These are phyloP conservation scores for Bambusicola thoracicus DNA, from an alignment of 2,113 vertebrate species.

Conservation along the genomic window DNA sequence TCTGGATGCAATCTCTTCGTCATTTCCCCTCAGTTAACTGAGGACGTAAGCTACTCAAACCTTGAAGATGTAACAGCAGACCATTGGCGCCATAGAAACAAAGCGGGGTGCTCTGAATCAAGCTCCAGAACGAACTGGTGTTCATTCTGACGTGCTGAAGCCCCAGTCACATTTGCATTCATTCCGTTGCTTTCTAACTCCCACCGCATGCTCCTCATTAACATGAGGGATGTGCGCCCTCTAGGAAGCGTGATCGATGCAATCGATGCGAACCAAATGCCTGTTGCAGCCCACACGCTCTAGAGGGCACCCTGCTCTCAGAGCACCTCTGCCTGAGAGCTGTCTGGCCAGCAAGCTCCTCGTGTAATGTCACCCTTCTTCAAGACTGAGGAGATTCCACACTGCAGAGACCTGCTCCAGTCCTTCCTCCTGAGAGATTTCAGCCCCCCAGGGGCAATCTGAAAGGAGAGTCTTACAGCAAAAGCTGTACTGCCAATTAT, in stretches of 20 bases:
- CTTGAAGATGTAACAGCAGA: background rate
- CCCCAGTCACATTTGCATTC: fast-evolving
- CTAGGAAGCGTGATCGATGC: background rate
- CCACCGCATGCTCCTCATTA: fast-evolving
- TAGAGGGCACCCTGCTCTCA: conserved; percentile 59
- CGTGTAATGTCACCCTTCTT: fast-evolving
- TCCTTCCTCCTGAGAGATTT: background rate
- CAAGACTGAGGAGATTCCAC: no score
- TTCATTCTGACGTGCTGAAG: background rate
- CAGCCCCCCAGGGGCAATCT: fast-evolving
- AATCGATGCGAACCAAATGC: fast-evolving
- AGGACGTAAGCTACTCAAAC: no score
- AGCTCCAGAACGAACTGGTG: background rate
- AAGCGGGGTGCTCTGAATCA: fast-evolving
- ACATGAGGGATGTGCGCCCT: fast-evolving
- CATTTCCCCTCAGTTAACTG: fast-evolving
- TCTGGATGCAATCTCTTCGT: background rate
- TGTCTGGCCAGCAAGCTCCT: fast-evolving
- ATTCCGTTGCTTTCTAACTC: background rate
- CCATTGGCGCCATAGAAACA: fast-evolving
- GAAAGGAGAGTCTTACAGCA: fast-evolving
- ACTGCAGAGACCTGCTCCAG: fast-evolving
- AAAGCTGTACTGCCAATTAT: fast-evolving
- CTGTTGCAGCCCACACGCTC: background rate
- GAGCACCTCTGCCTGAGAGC: background rate